phyloP scores from a whole-genome alignment of 2,888 invertebrate species.

The Platerodrilus igneus region DNA sequence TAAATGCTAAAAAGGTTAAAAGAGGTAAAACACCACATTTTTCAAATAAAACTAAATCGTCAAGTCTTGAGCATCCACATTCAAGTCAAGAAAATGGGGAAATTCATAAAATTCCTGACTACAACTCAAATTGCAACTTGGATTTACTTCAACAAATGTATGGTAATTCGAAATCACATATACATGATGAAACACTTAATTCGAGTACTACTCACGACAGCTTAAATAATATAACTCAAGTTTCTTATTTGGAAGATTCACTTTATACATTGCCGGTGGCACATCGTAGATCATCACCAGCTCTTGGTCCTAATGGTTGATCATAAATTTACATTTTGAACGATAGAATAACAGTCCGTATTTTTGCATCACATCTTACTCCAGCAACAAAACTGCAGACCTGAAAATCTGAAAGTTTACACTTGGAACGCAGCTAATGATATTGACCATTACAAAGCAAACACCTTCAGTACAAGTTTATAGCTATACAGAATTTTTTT shows the following conservation, averaged over 20 bases:
- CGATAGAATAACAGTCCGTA: constrained; percentile 16
- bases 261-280: constrained; percentile 26
- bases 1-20: constrained; percentile 16
- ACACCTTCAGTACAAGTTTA: constrained; percentile 23
- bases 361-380: constrained; percentile 11
- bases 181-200: constrained; percentile 5
- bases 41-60: constrained; percentile 3
- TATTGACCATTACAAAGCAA: constrained; percentile 20
- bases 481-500: constrained; percentile 5
- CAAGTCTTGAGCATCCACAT: background rate
- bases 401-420: constrained; percentile 21
- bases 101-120: constrained; percentile 14
- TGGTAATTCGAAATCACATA: constrained; percentile 8
- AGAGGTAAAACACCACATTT: constrained; percentile 7
- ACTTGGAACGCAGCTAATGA: constrained; percentile 14
- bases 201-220: constrained; percentile 27
- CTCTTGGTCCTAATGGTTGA: constrained; percentile 45
- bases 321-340: constrained; percentile 11
- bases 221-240: constrained; percentile 38
- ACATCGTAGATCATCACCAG: constrained; percentile 36
- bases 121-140: constrained; percentile 22
- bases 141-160: constrained; percentile 18
- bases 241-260: constrained; percentile 39
- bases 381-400: constrained; percentile 21
- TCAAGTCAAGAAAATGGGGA: constrained; percentile 6